Conservation (phyloP, 2,113 vertebrate species). For the Osmerus eperlanus region DNA sequence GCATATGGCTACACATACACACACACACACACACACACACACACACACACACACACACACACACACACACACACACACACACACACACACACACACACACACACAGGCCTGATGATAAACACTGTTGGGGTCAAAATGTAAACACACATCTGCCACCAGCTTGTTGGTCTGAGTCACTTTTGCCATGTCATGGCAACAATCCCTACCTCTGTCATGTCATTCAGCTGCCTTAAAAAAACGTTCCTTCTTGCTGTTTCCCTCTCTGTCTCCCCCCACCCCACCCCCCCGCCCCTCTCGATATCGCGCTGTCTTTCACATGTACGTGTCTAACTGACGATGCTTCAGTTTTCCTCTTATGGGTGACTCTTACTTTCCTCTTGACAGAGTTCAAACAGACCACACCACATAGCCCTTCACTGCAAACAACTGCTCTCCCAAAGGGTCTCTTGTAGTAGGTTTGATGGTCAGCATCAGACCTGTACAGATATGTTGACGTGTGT, state of each 20-base stretch:
- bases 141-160: background rate
- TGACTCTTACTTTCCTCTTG: constrained; percentile 26
- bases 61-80: background rate
- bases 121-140: background rate
- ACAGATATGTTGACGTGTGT: too few species aligned
- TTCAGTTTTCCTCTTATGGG: constrained; percentile 3
- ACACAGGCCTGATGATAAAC: background rate
- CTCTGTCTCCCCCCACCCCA: too few species aligned
- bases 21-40: background rate
- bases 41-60: background rate
- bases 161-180: constrained; percentile 17
- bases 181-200: constrained; percentile 28
- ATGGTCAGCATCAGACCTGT: too few species aligned
- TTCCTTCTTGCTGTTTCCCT: too few species aligned
- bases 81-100: background rate
- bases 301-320: constrained; percentile 19
- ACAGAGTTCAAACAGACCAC: constrained; percentile 29
- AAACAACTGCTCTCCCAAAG: too few species aligned
- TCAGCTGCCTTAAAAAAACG: too few species aligned
- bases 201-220: background rate
- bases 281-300: too few species aligned
- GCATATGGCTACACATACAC: background rate
- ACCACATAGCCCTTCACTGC: constrained; percentile 7
- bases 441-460: too few species aligned
- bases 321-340: constrained; percentile 14